These are phyloP conservation scores for Neostethus bicornis DNA, from an alignment of 2,797 vertebrate genomes.

Conservation along the genomic window DNA sequence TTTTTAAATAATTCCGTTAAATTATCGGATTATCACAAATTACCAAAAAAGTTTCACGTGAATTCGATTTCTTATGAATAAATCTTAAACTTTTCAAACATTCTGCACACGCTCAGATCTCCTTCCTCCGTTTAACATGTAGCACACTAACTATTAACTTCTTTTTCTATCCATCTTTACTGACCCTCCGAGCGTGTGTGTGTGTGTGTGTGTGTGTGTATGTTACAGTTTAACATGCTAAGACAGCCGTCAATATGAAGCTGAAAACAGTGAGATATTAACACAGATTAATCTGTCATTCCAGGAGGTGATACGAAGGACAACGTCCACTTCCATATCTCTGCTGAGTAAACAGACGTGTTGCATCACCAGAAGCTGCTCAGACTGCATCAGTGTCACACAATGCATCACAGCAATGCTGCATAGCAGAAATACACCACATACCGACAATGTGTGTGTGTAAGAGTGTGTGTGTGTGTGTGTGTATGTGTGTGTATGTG, in stretches of 20 bases:
- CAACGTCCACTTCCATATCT: constrained; percentile 56
- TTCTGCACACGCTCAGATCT: too few species aligned
- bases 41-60: too few species aligned
- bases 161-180: not conserved
- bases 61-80: too few species aligned
- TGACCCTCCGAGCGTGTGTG: too few species aligned
- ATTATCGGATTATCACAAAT: too few species aligned
- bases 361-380: constrained; percentile 25
- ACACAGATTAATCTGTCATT: constrained; percentile 30
- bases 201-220: not conserved
- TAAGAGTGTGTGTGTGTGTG: not conserved
- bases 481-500: constrained; percentile 15
- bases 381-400: constrained; percentile 9
- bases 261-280: constrained; percentile 32
- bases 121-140: too few species aligned
- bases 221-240: too few species aligned
- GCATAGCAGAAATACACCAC: not conserved
- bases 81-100: too few species aligned
- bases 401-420: constrained; percentile 1
- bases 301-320: constrained; percentile 22
- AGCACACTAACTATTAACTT: too few species aligned
- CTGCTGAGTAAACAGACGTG: not conserved
- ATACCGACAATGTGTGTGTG: not conserved
- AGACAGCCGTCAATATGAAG: not conserved
- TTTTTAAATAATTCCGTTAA: too few species aligned